Evolutionary conservation across 2,888 invertebrate species (phyloP).

Genomic region (Agrotis ipsilon): DNA sequence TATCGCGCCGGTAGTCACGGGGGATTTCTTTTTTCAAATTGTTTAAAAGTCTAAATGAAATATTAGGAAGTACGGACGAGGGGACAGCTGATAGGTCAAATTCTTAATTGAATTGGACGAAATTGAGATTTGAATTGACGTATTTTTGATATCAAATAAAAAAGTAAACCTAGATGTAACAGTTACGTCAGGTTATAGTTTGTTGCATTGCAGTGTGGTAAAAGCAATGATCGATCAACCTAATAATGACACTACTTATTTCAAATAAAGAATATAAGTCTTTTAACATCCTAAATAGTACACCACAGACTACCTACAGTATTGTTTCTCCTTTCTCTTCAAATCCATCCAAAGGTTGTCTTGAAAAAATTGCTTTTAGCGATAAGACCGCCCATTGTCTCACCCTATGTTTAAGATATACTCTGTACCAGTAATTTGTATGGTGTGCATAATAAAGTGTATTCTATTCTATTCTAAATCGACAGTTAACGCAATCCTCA

Average conservation of each 20-base stretch:
- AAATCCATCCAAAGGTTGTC: too few relatives aligned
- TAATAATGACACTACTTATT: neutral
- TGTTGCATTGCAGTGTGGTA: neutral
- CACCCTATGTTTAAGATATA: too few relatives aligned
- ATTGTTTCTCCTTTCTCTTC: too few relatives aligned
- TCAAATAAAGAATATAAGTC: neutral
- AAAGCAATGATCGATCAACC: neutral
- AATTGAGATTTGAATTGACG: conserved; percentile 16
- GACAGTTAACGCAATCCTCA: neutral
- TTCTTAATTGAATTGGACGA: conserved; percentile 18
- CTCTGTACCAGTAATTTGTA: too few relatives aligned
- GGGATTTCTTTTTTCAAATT: conserved; percentile 61
- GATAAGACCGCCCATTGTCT: too few relatives aligned
- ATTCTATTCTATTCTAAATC: neutral
- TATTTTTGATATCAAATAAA: too few relatives aligned
- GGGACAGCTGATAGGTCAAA: conserved; percentile 19
- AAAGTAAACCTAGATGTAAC: too few relatives aligned
- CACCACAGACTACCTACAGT: too few relatives aligned
- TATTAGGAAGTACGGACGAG: conserved; percentile 40
- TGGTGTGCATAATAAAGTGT: too few relatives aligned
- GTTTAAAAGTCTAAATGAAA: conserved; percentile 54
- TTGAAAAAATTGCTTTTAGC: too few relatives aligned
- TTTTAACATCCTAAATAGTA: neutral
- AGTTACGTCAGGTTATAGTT: too few relatives aligned
- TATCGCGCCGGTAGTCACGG: conserved; percentile 49